Conservation (phyloP, 2,888 invertebrate species). For the Eretmocerus hayati region DNA sequence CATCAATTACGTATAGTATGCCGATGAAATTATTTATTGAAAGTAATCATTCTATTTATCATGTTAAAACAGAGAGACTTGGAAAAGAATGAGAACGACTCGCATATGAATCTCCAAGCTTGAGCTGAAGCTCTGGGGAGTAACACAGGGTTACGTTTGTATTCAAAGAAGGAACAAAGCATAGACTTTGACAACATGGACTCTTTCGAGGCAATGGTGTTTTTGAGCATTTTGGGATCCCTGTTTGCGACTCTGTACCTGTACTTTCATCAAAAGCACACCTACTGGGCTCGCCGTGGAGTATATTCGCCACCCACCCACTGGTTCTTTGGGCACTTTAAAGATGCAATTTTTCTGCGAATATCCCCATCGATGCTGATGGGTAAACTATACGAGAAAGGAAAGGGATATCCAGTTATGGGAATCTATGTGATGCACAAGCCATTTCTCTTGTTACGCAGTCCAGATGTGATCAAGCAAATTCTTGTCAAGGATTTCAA, state of each 20-base stretch:
- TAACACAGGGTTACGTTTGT: no score
- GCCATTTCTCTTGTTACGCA: conserved; percentile 46
- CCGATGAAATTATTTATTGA: no score
- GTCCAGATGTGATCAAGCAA: conserved; percentile 46
- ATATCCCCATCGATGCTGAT: conserved; percentile 29
- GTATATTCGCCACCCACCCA: conserved; percentile 27
- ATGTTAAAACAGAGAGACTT: no score
- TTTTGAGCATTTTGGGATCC: background rate
- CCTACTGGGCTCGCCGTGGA: conserved; percentile 33
- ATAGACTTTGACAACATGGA: background rate
- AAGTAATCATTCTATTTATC: no score
- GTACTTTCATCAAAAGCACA: conserved; percentile 42
- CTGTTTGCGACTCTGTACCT: conserved; percentile 36
- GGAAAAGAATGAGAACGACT: no score
- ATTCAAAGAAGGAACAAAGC: no score
- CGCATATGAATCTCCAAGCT: no score
- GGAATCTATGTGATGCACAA: conserved; percentile 48
- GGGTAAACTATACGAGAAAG: conserved; percentile 26
- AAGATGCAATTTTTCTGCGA: conserved; percentile 30
- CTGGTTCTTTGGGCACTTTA: conserved; percentile 34
- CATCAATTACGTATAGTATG: no score
- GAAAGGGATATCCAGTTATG: conserved; percentile 29
- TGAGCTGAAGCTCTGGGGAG: no score
- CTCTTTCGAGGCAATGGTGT: background rate
- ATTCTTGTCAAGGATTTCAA: conserved; percentile 49